Percentiles rank a stretch among this genome's conserved stretches.
Conservation (phyloP, 1,140 invertebrate genomes). For the Trissolcus basalis region DNA sequence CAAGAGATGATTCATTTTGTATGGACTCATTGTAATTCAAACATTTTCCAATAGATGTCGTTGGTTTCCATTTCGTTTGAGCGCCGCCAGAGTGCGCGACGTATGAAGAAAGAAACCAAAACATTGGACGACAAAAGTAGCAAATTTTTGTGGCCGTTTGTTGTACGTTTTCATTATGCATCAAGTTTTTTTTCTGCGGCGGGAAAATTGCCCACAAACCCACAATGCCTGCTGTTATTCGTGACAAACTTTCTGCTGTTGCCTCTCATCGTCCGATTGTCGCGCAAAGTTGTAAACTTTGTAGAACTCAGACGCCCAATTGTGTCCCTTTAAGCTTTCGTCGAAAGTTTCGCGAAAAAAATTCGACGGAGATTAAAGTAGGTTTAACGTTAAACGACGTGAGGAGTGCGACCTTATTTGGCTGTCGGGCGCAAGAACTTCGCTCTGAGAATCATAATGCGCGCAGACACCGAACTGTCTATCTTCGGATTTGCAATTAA, state of each 20-base stretch:
- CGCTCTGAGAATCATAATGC: slow-evolving; percentile 46
- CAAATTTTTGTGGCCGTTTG: background rate
- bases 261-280: slow-evolving; percentile 46
- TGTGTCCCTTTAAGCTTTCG: slow-evolving; percentile 54
- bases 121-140: too few species aligned
- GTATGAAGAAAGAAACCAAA: too few species aligned
- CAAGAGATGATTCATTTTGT: too few species aligned
- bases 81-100: too few species aligned
- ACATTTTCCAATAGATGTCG: too few species aligned
- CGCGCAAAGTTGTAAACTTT: slow-evolving; percentile 50
- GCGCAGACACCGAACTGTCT: slow-evolving; percentile 5
- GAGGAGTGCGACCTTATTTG: slow-evolving; percentile 46
- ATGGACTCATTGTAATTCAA: too few species aligned
- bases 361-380: slow-evolving; percentile 56
- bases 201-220: slow-evolving; percentile 20
- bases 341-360: slow-evolving; percentile 37
- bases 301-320: slow-evolving; percentile 45
- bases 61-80: too few species aligned
- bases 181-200: slow-evolving; percentile 2
- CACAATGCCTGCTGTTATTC: slow-evolving; percentile 37
- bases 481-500: slow-evolving; percentile 35
- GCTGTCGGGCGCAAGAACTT: slow-evolving; percentile 41
- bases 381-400: slow-evolving; percentile 59
- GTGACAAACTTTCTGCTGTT: slow-evolving; percentile 37
- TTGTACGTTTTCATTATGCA: background rate